Conservation (phyloP, 2,113 vertebrate species). For the Mastomys natalensis region DNA sequence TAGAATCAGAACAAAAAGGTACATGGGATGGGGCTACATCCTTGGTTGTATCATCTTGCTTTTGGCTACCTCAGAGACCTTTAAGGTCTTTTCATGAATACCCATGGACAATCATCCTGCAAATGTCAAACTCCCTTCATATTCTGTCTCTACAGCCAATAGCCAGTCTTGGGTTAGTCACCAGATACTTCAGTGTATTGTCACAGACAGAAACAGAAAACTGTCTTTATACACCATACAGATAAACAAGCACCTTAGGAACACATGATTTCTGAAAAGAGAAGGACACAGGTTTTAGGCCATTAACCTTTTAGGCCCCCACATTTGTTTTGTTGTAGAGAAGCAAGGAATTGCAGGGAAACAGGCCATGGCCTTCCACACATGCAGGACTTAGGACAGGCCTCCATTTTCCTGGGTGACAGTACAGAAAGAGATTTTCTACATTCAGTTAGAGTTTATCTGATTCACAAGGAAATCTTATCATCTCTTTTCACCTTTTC, state of each 20-base stretch:
- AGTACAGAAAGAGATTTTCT: not conserved
- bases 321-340: not conserved
- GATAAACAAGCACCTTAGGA: not conserved
- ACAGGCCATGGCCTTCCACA: not conserved
- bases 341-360: not conserved
- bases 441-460: not conserved
- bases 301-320: not conserved
- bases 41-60: not conserved
- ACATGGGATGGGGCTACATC: not conserved
- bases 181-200: not conserved
- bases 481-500: not conserved
- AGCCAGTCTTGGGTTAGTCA: not conserved
- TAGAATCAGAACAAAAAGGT: not conserved
- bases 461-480: not conserved
- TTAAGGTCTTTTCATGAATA: accelerated
- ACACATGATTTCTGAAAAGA: not conserved
- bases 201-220: not conserved
- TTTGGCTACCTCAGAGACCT: not conserved
- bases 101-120: not conserved
- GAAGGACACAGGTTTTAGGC: not conserved
- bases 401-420: not conserved
- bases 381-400: not conserved
- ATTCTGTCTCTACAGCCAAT: not conserved
- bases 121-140: not conserved
- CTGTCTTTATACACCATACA: not conserved